Conservation (phyloP, 2,888 invertebrate genomes). For the Lasioglossum malachurum region DNA sequence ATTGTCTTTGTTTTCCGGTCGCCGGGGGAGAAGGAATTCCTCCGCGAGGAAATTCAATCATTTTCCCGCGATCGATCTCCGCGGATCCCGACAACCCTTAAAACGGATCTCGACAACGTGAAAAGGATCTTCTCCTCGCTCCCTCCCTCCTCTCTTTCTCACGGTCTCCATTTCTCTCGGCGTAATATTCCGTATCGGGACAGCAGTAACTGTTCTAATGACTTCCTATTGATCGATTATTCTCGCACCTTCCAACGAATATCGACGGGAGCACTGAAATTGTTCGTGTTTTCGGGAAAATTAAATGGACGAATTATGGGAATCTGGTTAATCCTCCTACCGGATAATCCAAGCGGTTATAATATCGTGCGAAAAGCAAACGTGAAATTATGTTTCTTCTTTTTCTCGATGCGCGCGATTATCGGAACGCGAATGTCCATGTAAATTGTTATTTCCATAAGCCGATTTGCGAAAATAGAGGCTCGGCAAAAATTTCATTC, state of each 20-base stretch:
- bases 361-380: neutral
- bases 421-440: neutral
- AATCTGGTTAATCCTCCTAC: neutral
- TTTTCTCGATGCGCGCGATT: neutral
- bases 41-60: constrained; percentile 43
- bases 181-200: neutral
- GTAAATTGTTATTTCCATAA: constrained; percentile 5
- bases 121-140: neutral
- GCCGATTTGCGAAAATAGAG: neutral
- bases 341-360: neutral
- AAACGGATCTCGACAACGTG: constrained; percentile 26
- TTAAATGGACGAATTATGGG: neutral
- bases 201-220: neutral
- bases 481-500: neutral
- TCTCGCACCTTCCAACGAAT: neutral
- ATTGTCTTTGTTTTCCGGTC: constrained; percentile 26
- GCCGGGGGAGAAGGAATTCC: neutral
- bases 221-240: neutral
- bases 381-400: neutral
- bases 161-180: neutral
- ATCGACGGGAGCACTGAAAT: neutral
- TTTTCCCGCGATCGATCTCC: constrained; percentile 32
- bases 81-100: constrained; percentile 30
- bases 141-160: neutral
- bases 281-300: neutral